These are phyloP conservation scores for Ormia ochracea DNA, from an alignment of 2,888 invertebrate genomes.

Conservation along the genomic window DNA sequence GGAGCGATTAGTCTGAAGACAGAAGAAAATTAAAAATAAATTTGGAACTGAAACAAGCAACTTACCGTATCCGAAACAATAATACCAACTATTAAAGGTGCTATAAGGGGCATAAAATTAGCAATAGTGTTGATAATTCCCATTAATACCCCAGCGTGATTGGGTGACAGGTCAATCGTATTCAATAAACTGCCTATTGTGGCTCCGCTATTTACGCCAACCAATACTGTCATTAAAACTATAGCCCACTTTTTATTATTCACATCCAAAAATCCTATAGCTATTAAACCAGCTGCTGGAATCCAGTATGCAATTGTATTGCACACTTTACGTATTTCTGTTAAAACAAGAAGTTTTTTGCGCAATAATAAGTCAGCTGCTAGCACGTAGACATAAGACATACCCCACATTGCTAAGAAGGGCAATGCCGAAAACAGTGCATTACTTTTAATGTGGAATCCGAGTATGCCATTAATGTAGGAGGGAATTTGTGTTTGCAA, in stretches of 20 bases:
- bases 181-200: constrained; percentile 77
- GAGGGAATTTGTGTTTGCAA: constrained; percentile 82
- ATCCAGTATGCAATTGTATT: constrained; percentile 75
- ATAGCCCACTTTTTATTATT: constrained; percentile 76
- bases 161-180: constrained; percentile 82
- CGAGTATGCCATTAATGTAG: constrained; percentile 81
- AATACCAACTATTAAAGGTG: constrained; percentile 79
- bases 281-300: constrained; percentile 79
- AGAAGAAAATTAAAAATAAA: neutral
- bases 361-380: constrained; percentile 77
- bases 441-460: constrained; percentile 80
- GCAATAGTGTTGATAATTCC: constrained; percentile 81
- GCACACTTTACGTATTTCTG: constrained; percentile 68
- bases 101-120: constrained; percentile 80
- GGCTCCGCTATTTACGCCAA: constrained; percentile 76
- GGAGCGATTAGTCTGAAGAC: constrained; percentile 75
- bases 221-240: constrained; percentile 78
- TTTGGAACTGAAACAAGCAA: neutral
- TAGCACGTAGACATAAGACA: constrained; percentile 76
- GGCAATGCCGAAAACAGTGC: constrained; percentile 78
- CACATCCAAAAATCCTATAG: constrained; percentile 77
- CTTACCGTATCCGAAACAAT: constrained; percentile 75
- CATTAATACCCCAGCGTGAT: constrained; percentile 82
- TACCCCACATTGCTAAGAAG: constrained; percentile 77
- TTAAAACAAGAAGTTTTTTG: constrained; percentile 73